Conservation (phyloP, 2,888 invertebrate genomes). For the Lithosia quadra region DNA sequence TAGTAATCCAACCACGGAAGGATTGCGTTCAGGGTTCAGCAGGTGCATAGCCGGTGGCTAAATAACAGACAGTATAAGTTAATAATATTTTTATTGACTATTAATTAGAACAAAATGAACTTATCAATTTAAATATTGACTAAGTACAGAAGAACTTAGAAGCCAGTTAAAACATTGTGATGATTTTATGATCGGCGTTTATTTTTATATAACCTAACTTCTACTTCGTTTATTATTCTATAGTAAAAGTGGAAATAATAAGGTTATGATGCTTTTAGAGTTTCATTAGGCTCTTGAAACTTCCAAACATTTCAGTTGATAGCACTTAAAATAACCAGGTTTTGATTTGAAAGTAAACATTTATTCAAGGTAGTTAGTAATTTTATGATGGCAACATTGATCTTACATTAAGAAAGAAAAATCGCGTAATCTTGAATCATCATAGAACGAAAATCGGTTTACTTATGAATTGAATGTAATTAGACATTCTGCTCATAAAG, state of each 20-base stretch:
- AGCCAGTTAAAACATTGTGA: constrained; percentile 27
- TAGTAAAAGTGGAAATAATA: not conserved
- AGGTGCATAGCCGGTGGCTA: too few relatives aligned
- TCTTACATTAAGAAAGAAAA: not conserved
- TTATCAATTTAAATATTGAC: constrained; percentile 60
- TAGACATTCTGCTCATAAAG: too few relatives aligned
- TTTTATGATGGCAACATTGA: not conserved
- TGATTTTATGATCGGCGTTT: not conserved
- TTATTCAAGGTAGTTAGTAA: constrained; percentile 1
- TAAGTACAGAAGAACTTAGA: constrained; percentile 46
- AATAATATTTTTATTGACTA: constrained; percentile 63
- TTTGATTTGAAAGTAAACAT: constrained; percentile 5
- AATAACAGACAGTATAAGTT: constrained; percentile 38
- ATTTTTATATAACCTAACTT: not conserved
- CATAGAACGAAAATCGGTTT: too few relatives aligned
- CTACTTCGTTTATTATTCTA: not conserved
- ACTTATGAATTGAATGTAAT: too few relatives aligned
- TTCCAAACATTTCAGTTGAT: not conserved
- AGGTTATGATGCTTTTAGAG: not conserved
- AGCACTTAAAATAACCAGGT: not conserved
- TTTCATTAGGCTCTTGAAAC: not conserved
- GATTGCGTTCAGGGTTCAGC: too few relatives aligned
- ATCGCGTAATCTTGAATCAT: too few relatives aligned
- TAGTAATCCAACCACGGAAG: too few relatives aligned
- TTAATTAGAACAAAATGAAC: constrained; percentile 61